A percentile compares a stretch with the other conserved stretches of the same genome.
Conservation (phyloP, 2,113 vertebrate genomes). For the Silurus glanis region DNA sequence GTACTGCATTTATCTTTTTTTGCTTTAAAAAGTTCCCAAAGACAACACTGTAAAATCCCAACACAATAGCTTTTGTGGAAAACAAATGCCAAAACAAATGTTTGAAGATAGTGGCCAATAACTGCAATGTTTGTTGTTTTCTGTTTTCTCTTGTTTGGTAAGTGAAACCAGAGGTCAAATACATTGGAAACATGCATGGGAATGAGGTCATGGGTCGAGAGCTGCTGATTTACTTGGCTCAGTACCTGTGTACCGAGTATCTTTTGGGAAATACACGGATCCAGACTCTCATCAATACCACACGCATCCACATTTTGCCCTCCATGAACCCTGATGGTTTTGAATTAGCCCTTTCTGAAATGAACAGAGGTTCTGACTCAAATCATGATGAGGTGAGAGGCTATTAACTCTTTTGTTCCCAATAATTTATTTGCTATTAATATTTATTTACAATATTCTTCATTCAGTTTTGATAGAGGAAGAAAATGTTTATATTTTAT, state of each 20-base stretch:
- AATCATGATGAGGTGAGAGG: constrained; percentile 62
- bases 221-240: constrained; percentile 85
- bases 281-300: constrained; percentile 85
- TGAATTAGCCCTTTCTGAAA: constrained; percentile 81
- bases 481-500: background rate
- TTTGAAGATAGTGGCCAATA: background rate
- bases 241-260: constrained; percentile 90
- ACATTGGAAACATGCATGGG: constrained; percentile 90
- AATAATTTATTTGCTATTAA: background rate
- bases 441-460: background rate
- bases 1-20: background rate
- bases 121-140: background rate
- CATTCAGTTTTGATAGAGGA: background rate
- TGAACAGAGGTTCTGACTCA: constrained; percentile 53
- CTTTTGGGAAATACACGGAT: constrained; percentile 79
- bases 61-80: background rate
- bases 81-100: background rate
- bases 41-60: background rate
- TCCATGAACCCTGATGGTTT: constrained; percentile 97
- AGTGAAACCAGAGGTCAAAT: constrained; percentile 94
- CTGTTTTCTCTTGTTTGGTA: constrained; percentile 39
- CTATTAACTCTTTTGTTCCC: background rate
- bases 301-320: constrained; percentile 90
- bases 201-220: constrained; percentile 89
- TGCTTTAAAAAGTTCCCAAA: background rate